Evolutionary conservation across 2,113 vertebrate species (phyloP), one percentile per base, ranked within the genome.

Genomic region (Grus americana): DNA sequence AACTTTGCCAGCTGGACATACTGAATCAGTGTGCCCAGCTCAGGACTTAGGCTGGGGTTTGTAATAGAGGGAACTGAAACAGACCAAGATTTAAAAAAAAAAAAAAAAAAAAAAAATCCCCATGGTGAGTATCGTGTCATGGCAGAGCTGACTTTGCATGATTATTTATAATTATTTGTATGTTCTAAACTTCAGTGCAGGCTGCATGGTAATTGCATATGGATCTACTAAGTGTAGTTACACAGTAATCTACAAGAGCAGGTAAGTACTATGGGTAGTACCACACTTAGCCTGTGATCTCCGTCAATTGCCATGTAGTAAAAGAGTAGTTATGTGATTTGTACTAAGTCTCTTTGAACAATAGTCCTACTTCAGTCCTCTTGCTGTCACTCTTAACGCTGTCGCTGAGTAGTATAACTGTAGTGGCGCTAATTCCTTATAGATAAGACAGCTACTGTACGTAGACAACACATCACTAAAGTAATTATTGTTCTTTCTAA

Each of bases 121-220:
- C 52, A 2, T 30, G 21, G 50, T 80, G 59, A 92, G 42, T 83
- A 27, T 74, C 1, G 0, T 73, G 46, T 65, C 42, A 20, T 23
- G 66, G 49, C 59, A 92, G 71, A 62, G 38, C 59, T 91, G 90
- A 80, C n/a, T 54, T 72, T 75, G 65, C 36, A 12, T 21, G 34
- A 68, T 80, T 46, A 65, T 79, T 91, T 88, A 58, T 96, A 85
- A 92, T 91, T 89, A 90, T 93, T 88, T 95, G 49, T 97, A 2
- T 95, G 89, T 97, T 97, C 95, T 95, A 16, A 97, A 95, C 91
- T 94, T 83, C 89, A 93, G 94, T 86, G 74, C 84, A 80, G 93
- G 71, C 93, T 96, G 71, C 95, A 88, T 83, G 93, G 67, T 92
- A 95, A 88, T 95, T 96, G 81, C 92, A 72, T 83, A 47, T 66